Evolutionary conservation across 1,140 invertebrate genomes (phyloP).

Genomic region (Berghia stephanieae): DNA sequence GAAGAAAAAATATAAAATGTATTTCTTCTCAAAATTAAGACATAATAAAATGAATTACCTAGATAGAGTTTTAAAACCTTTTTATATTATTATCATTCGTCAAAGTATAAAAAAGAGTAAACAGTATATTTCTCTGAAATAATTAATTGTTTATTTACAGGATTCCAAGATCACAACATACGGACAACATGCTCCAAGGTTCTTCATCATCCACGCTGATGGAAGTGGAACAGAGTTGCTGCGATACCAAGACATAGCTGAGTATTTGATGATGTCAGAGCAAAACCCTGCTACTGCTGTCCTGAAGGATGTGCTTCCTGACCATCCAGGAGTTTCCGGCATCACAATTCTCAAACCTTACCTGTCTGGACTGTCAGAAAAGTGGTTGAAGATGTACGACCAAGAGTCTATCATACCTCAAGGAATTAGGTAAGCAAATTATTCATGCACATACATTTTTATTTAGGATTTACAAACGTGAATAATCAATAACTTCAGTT

Average conservation of each 20-base stretch:
- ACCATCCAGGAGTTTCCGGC: constrained; percentile 58
- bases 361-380: constrained; percentile 51
- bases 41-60: no score
- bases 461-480: no score
- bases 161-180: constrained; percentile 47
- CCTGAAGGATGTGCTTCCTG: constrained; percentile 60
- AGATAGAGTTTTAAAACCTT: no score
- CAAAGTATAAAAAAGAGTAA: no score
- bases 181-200: constrained; percentile 61
- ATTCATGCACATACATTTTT: no score
- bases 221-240: constrained; percentile 65
- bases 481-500: no score
- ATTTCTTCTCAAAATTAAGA: no score
- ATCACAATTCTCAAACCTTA: constrained; percentile 64
- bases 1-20: no score
- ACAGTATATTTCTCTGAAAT: no score
- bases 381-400: constrained; percentile 63
- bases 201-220: constrained; percentile 64
- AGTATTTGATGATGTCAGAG: constrained; percentile 57
- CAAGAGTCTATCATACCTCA: constrained; percentile 62
- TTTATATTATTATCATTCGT: no score
- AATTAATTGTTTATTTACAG: no score
- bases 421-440: constrained; percentile 52
- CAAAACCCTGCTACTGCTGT: constrained; percentile 62
- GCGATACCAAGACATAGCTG: constrained; percentile 58